Base-by-base conservation (phyloP, 1,140 invertebrate genomes). In the Nephotettix cincticeps region DNA sequence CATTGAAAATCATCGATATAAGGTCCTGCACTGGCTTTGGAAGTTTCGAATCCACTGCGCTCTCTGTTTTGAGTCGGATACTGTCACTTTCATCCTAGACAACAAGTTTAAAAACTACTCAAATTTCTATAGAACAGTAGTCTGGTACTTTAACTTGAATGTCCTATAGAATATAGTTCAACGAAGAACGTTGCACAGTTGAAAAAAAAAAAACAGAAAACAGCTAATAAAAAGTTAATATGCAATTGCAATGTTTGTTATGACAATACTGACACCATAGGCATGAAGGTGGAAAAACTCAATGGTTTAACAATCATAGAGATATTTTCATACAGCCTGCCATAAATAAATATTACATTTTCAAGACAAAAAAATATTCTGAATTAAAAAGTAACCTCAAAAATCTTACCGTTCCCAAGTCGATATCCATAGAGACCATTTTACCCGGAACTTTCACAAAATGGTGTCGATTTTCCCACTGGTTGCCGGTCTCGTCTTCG, bases 371-470 rank as follows among this genome's bases (percentile, higher is more conserved):
- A 40, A 40, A 40, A 6, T 40, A 40, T 9, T 17, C 17, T 17
- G 6, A 40, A 40, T 40, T 9, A 40, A 9, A 40, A 40, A 9
- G 36, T n/a, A n/a, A n/a, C n/a, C n/a, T n/a, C n/a, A n/a, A n/a
- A n/a, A n/a, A n/a, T n/a, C 47, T 29, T 19, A 72, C 66, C 40
- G 58, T 86, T 0, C 88, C 90, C 81, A 96, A 95, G 80, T 98
- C 95, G 74, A 99, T 86, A 72, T 99, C 97, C 32, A 99, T 83
- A 0, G 95, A 94, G 80, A 91, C 94, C 85, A 96, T 93, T 63
- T 83, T 85, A n/a, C 89, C 89, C 1, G 94, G 89, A 29, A 90
- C 80, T 84, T 97, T 98, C 1, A 87, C 80, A 80, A 97, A 97
- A 69, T 89, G 74, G 27, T 90, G 79, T 17, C 89, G 80, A 27